Evolutionary conservation across 2,797 vertebrate genomes (phyloP), one percentile per base, ranked within the genome.

Genomic region (Halcyon badia): DNA sequence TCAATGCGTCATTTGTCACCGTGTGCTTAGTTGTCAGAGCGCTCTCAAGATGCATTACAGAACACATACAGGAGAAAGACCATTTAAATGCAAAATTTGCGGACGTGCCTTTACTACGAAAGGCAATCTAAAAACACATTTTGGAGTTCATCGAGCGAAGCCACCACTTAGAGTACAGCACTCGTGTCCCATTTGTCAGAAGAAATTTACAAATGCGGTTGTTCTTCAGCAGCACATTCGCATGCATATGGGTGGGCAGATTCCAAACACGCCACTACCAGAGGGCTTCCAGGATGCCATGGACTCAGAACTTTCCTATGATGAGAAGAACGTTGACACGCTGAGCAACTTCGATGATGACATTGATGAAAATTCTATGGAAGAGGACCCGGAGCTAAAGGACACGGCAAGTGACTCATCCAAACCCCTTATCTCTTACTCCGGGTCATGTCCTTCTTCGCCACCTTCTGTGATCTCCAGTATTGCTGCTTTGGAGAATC

Each of bases 11-110:
- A 99, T 99, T 98, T 99, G 99, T 98, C 99, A 99, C 97, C 99
- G 99, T 4, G 99, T 99, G 94, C 99, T 99, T 96, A 99, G 99
- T 98, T 99, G 99, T 98, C 99, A 99, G 98, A 99, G 99, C 26
- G 99, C 99, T 78, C 99, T 99, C 90, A 99, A 99, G 98, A 99
- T 99, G 99, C 99, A 99, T 98, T 99, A 99, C 96, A 98, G 99
- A 91, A 99, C 99, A 39, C 99, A 99, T 98, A 99, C 99, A 33
- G 99, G 99, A 17, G 99, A 99, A 98, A 98, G 99, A 97, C 99
- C 99, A 88, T 99, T 99, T 98, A 99, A 99, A 98, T 99, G 99
- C 98, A 99, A 99, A 98, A 99, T 99, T 98, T 99, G 99, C 87
- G 99, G 99, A 85, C 99, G 99, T 49, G 99, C 99, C 94, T 99